Conservation (phyloP, 2,113 vertebrate species). For the Collichthys lucidus region DNA sequence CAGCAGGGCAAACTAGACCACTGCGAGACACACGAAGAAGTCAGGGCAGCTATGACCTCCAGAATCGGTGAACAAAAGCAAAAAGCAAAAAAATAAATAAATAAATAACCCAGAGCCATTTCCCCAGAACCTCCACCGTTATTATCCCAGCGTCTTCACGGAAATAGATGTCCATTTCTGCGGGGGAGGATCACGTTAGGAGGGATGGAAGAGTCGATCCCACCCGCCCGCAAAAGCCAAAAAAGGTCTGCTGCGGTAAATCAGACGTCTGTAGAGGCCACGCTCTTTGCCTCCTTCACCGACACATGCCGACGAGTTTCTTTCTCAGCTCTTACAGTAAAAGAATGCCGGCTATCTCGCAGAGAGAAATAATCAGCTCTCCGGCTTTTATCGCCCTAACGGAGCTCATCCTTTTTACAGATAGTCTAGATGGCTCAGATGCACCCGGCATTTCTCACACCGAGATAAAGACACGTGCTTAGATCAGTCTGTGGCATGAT, state of each 20-base stretch:
- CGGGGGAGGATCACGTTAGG: conserved; percentile 9
- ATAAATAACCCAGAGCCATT: conserved; percentile 45
- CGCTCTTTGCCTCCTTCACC: conserved; percentile 1
- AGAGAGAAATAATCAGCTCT: conserved; percentile 58
- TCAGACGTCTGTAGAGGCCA: conserved; percentile 42
- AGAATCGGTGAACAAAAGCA: conserved; percentile 45
- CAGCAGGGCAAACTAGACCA: conserved; percentile 38
- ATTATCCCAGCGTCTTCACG: conserved; percentile 49
- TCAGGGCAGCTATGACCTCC: conserved; percentile 26
- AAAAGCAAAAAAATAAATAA: not conserved
- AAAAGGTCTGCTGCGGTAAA: conserved; percentile 44
- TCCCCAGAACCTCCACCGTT: conserved; percentile 36
- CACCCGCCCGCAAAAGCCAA: not conserved
- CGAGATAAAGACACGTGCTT: conserved; percentile 29
- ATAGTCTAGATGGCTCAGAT: conserved; percentile 34
- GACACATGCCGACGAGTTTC: conserved; percentile 7
- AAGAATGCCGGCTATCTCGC: conserved; percentile 43
- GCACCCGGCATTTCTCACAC: conserved; percentile 22
- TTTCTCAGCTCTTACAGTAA: conserved; percentile 52
- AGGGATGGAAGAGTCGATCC: conserved; percentile 8
- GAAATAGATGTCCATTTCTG: conserved; percentile 53
- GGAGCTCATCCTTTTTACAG: conserved; percentile 48
- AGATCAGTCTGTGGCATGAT: conserved; percentile 19
- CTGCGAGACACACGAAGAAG: conserved; percentile 49
- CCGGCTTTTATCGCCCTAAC: conserved; percentile 56